Evolutionary conservation across 2,888 invertebrate species (phyloP).

Genomic region (Isoperla grammatica): DNA sequence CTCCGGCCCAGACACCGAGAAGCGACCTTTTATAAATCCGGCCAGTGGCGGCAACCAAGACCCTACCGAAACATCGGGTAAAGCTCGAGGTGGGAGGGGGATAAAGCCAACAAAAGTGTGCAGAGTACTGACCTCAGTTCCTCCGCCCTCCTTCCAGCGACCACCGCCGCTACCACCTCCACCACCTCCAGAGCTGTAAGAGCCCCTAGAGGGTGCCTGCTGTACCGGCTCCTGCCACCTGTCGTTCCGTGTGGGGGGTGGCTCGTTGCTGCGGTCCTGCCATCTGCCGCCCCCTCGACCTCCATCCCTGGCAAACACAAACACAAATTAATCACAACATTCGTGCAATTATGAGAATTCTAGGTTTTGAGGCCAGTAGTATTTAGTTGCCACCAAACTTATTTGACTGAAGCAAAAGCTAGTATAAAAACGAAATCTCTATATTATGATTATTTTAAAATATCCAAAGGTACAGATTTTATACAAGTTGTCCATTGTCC

Average conservation of each 20-base stretch:
- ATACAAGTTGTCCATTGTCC: no score
- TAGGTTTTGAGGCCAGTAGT: not conserved
- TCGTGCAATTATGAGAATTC: not conserved
- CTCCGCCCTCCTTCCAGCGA: constrained; percentile 40
- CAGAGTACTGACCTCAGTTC: constrained; percentile 47
- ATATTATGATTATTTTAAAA: no score
- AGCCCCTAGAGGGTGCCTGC: constrained; percentile 37
- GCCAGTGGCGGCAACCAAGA: no score
- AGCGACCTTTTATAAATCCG: no score
- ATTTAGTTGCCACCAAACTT: no score
- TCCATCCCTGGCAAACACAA: constrained; percentile 38
- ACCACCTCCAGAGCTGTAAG: constrained; percentile 24
- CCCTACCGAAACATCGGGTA: no score
- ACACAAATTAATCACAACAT: not conserved
- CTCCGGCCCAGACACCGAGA: no score
- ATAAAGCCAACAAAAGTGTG: no score
- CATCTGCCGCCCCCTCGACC: constrained; percentile 43
- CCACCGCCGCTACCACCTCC: constrained; percentile 35
- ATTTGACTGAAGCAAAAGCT: no score
- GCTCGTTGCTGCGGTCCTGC: constrained; percentile 51
- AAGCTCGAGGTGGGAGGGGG: no score
- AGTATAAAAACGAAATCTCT: no score
- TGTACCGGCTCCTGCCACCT: constrained; percentile 57
- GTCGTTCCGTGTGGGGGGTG: constrained; percentile 54
- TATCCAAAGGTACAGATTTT: no score